These are phyloP conservation scores for Anthopleura xanthogrammica DNA, from an alignment of 92 coral and sea anemone genomes.

Conservation along the genomic window DNA sequence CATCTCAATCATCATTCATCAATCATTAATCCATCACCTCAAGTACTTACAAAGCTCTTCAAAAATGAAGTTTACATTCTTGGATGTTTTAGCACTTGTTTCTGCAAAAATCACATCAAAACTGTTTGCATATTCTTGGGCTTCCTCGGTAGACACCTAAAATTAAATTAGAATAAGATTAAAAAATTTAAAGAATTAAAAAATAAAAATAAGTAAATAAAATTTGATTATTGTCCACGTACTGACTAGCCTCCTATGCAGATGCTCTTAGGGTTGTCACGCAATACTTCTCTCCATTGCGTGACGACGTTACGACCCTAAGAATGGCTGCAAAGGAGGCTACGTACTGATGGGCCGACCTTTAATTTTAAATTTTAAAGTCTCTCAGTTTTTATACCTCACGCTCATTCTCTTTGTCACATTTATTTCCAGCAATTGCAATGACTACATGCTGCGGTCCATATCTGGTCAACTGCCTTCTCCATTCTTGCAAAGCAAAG, in stretches of 20 bases:
- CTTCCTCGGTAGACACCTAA: conserved; percentile 66
- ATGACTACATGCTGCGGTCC: conserved; percentile 88
- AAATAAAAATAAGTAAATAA: too few relatives aligned
- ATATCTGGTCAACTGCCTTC: conserved; percentile 76
- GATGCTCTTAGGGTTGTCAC: too few relatives aligned
- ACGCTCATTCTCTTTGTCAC: conserved; percentile 88
- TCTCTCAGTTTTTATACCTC: conserved; percentile 50
- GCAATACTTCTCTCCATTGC: too few relatives aligned
- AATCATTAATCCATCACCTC: not conserved
- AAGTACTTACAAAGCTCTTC: conserved; percentile 81
- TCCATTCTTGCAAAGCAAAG: conserved; percentile 87
- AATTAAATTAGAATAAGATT: not conserved
- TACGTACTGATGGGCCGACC: too few relatives aligned
- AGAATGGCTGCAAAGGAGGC: too few relatives aligned
- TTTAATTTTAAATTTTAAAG: too few relatives aligned
- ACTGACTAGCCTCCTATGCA: too few relatives aligned
- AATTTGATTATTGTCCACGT: too few relatives aligned
- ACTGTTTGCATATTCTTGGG: conserved; percentile 81
- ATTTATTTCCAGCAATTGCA: conserved; percentile 97
- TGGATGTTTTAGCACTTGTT: conserved; percentile 86
- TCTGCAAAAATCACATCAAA: conserved; percentile 91
- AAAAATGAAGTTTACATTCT: conserved; percentile 82
- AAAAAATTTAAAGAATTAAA: too few relatives aligned
- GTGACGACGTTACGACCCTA: too few relatives aligned
- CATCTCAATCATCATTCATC: too few relatives aligned